These are phyloP conservation scores for cat (Felis catus) DNA, from an alignment of 2,113 vertebrate genomes.

Conservation along the genomic window DNA sequence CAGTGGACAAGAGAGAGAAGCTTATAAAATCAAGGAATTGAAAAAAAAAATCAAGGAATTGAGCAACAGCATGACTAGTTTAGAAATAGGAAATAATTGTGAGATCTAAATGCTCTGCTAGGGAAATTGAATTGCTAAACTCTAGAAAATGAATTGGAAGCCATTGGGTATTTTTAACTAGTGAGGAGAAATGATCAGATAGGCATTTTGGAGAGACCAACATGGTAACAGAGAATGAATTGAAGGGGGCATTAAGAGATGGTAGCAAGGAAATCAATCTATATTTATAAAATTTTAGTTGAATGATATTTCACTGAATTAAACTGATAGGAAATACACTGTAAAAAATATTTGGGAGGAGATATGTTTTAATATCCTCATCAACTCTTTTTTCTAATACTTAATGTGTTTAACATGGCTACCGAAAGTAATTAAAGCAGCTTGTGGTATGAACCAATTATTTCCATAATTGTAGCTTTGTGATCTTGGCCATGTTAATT, in stretches of 20 bases:
- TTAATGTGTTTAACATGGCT: background rate
- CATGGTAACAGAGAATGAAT: background rate
- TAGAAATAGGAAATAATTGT: constrained; percentile 9
- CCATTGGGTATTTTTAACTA: constrained; percentile 8
- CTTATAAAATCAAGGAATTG: constrained; percentile 18
- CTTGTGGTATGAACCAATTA: background rate
- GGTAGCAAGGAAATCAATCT: background rate
- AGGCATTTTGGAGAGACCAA: background rate
- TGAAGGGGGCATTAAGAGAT: background rate
- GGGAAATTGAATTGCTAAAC: constrained; percentile 39
- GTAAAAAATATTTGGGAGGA: background rate
- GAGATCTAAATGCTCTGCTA: background rate
- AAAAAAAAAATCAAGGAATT: constrained; percentile 5
- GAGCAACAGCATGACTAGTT: background rate
- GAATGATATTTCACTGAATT: background rate
- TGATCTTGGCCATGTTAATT: background rate
- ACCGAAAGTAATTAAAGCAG: background rate
- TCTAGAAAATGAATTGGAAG: constrained; percentile 39
- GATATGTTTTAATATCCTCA: background rate
- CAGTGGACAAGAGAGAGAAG: background rate
- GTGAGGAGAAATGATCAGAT: background rate
- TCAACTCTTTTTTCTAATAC: background rate
- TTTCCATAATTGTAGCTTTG: background rate
- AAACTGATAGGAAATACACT: background rate
- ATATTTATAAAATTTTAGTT: background rate